phyloP scores from a whole-genome alignment of 2,113 vertebrate genomes.

The Sciurus niger region DNA sequence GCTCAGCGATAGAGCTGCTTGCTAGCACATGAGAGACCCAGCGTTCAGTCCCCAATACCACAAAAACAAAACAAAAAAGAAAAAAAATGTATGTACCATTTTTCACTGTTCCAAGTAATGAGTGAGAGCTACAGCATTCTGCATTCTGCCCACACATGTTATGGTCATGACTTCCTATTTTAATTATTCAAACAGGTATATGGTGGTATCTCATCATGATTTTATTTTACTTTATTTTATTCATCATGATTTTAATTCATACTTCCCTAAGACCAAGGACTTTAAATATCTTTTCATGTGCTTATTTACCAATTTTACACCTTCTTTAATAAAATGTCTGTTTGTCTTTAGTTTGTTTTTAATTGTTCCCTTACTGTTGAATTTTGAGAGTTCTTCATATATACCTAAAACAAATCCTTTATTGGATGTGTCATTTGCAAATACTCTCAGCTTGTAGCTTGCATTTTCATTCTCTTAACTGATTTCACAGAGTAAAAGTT shows the following conservation, averaged over 20 bases:
- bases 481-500: not conserved
- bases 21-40: no score
- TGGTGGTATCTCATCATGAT: no score
- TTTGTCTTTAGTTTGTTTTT: not conserved
- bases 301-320: not conserved
- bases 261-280: not conserved
- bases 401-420: slow-evolving; percentile 5
- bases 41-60: no score
- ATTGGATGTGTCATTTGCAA: slow-evolving; percentile 35
- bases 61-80: not conserved
- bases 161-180: not conserved
- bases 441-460: not conserved
- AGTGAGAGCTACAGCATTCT: not conserved
- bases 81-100: not conserved
- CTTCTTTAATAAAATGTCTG: slow-evolving; percentile 8
- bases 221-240: no score
- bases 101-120: not conserved
- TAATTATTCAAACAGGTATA: no score
- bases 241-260: not conserved
- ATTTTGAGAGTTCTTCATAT: not conserved
- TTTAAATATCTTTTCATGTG: slow-evolving; percentile 39
- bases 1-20: no score
- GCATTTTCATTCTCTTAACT: slow-evolving; percentile 36
- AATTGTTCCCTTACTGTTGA: slow-evolving; percentile 1
- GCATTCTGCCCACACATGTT: not conserved